Evolutionary conservation across 2,113 vertebrate genomes (phyloP).

Genomic region (Tragelaphus imberbis): DNA sequence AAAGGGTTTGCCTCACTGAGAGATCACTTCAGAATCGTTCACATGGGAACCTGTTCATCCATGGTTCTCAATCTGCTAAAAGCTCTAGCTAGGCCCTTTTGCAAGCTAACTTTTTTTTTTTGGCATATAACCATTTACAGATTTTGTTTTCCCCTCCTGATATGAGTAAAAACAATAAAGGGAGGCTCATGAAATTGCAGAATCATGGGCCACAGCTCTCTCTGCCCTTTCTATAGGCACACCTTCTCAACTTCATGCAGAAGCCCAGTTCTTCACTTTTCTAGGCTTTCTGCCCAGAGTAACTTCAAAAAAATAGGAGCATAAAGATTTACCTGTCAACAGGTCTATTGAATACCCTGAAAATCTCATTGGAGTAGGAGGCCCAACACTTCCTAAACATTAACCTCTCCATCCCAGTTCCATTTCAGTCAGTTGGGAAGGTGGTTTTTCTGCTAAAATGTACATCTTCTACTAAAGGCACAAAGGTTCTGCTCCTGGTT

Average conservation of each 20-base stretch:
- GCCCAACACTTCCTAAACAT: not conserved
- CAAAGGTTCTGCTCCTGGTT: not conserved
- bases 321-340: not conserved
- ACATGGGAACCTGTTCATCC: not conserved
- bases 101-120: not conserved
- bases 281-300: not conserved
- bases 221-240: not conserved
- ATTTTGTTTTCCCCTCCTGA: not conserved
- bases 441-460: not conserved
- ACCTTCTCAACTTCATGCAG: slow-evolving; percentile 5
- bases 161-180: slow-evolving; percentile 9
- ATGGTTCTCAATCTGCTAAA: not conserved
- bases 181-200: slow-evolving; percentile 24
- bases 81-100: not conserved
- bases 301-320: slow-evolving; percentile 42
- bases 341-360: not conserved
- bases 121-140: not conserved
- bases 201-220: not conserved
- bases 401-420: not conserved
- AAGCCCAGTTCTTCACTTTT: not conserved
- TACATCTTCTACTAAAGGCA: not conserved
- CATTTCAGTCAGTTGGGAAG: not conserved
- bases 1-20: not conserved
- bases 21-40: not conserved
- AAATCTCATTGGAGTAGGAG: not conserved